These are phyloP conservation scores for Hestina assimilis DNA, from an alignment of 1,140 invertebrate species.

Conservation along the genomic window DNA sequence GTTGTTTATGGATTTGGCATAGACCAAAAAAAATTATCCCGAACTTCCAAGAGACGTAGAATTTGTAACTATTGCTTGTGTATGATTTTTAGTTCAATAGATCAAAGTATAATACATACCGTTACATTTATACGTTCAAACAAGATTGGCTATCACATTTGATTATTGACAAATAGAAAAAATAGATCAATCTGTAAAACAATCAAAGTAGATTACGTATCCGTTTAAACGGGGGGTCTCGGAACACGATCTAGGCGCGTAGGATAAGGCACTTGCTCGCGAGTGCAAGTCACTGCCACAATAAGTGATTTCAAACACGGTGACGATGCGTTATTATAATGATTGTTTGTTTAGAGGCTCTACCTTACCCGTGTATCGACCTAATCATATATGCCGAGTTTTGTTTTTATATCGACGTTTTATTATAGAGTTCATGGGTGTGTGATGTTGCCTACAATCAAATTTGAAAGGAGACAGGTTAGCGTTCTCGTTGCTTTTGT, in stretches of 20 bases:
- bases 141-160: background rate
- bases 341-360: slow-evolving; percentile 75
- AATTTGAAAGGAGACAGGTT: slow-evolving; percentile 74
- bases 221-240: slow-evolving; percentile 45
- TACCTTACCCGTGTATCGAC: slow-evolving; percentile 75
- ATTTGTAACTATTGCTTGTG: no score
- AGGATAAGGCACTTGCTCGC: slow-evolving; percentile 56
- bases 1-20: slow-evolving; percentile 56
- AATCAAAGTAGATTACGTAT: slow-evolving; percentile 34
- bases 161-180: background rate
- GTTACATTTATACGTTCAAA: background rate
- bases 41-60: no score
- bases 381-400: slow-evolving; percentile 77
- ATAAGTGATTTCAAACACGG: slow-evolving; percentile 75
- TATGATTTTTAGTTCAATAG: no score
- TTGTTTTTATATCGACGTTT: slow-evolving; percentile 75
- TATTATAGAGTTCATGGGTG: slow-evolving; percentile 75
- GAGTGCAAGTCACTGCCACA: slow-evolving; percentile 71
- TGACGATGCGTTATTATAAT: slow-evolving; percentile 71
- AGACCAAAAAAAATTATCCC: slow-evolving; percentile 2
- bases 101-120: no score
- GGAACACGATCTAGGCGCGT: slow-evolving; percentile 41
- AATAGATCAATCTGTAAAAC: slow-evolving; percentile 16
- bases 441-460: slow-evolving; percentile 71
- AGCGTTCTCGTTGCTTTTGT: slow-evolving; percentile 51